A percentile compares a stretch with the other conserved stretches of the same genome.
phyloP scores from a whole-genome alignment of 2,113 vertebrate species.

The Prunella himalayana region DNA sequence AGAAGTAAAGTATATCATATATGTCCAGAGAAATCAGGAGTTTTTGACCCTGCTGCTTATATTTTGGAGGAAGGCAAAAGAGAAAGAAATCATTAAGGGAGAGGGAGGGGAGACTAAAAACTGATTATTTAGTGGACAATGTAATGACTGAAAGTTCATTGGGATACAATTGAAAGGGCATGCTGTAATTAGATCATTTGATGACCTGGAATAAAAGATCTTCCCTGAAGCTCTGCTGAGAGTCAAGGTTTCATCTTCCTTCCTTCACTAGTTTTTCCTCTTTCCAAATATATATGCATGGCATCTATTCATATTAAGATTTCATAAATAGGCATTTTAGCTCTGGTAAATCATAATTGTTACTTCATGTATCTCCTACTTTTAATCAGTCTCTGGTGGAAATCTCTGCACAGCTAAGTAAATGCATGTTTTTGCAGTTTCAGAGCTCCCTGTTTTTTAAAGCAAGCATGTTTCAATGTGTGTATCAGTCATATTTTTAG shows the following conservation, averaged over 20 bases:
- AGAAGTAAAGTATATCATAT: not conserved
- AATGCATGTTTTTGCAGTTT: not conserved
- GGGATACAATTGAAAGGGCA: not conserved
- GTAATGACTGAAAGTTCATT: not conserved
- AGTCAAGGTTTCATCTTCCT: not conserved
- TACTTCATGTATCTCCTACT: not conserved
- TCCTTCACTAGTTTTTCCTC: not conserved
- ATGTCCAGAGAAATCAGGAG: not conserved
- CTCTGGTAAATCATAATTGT: not conserved
- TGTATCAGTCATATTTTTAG: not conserved
- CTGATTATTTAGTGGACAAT: not conserved
- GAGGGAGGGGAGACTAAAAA: not conserved
- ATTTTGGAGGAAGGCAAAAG: not conserved
- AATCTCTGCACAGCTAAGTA: not conserved
- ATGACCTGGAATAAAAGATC: not conserved
- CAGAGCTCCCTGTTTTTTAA: not conserved
- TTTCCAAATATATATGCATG: not conserved
- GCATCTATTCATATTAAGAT: not conserved
- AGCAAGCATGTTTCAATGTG: not conserved
- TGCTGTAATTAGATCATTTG: not conserved
- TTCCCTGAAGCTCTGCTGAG: not conserved
- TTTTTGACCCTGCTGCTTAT: not conserved
- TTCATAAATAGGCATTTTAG: not conserved
- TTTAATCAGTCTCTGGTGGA: not conserved
- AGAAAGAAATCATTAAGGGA: not conserved